Base-by-base conservation (phyloP, 2,888 invertebrate genomes). In the Pammene aurita region DNA sequence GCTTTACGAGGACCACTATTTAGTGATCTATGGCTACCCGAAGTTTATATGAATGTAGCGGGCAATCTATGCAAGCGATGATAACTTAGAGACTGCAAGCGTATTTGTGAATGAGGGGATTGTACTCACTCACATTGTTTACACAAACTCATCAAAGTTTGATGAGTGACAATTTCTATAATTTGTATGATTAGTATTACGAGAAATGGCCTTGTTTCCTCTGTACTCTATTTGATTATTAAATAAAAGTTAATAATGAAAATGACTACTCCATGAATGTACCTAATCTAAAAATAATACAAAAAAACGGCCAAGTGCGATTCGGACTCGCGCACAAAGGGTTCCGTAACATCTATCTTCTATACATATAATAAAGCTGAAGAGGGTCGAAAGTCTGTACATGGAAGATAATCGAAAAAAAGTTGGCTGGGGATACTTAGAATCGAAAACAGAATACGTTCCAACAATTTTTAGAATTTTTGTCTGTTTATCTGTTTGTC, bases 51-150 rank as follows among this genome's bases (percentile, higher is more conserved):
- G 26, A 11, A 11, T 26, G 11, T 18, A 50, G 7, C 18, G 50
- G 26, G 5, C 50, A 26, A 26, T 50, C 10, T 48, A 48, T 48
- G 10, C 26, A 2, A 26, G 26, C 26, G 26, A 26, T 26, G 26
- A 26, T 1, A 26, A 26, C 26, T 6, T 16, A 18, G 48, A 14
- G 10, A 16, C 10, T 16, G 10, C 16, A 10, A 4, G 48, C 16
- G n/a, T 9, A 7, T 48, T 14, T 16, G 14, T 14, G 14, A 48
- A 48, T 26, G 26, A 16, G 14, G 16, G 9, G 52, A 14, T 52
- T n/a, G 10, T 34, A 44, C 10, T 58, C 9, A 44, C 10, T 58
- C 9, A 34, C 44, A n/a, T 10, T 44, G 58, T 58, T 58, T 58
- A 58, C 14, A 44, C 13, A 41, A 26, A 18, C 11, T 41, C 18